Evolutionary conservation across 2,797 vertebrate species (phyloP).

Genomic region (Antennarius maculatus): DNA sequence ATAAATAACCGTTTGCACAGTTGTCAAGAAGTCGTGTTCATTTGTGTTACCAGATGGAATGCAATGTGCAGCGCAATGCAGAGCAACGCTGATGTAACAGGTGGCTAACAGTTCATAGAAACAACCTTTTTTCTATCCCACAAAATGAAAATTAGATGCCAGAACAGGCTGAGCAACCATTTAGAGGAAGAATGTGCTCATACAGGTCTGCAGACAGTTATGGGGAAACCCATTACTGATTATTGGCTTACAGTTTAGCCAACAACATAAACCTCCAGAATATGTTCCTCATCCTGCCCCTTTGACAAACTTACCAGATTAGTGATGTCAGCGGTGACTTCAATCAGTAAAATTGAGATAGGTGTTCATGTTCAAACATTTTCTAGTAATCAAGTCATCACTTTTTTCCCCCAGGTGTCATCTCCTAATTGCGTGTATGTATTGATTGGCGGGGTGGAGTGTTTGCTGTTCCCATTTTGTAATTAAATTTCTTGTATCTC

Average conservation of each 20-base stretch:
- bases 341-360: constrained; percentile 38
- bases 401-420: constrained; percentile 15
- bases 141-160: constrained; percentile 31
- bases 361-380: constrained; percentile 33
- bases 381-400: constrained; percentile 22
- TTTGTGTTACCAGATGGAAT: constrained; percentile 50
- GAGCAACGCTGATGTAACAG: constrained; percentile 36
- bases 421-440: constrained; percentile 29
- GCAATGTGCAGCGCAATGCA: constrained; percentile 20
- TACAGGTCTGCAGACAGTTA: constrained; percentile 21
- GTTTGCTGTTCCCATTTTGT: constrained; percentile 30
- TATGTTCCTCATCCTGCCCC: constrained; percentile 31
- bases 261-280: constrained; percentile 27
- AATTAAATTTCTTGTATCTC: constrained; percentile 59
- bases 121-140: constrained; percentile 35
- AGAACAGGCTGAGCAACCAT: constrained; percentile 37
- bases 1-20: constrained; percentile 42
- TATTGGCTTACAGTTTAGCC: constrained; percentile 35
- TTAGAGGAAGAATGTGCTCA: constrained; percentile 25
- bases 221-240: constrained; percentile 36
- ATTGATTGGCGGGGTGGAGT: constrained; percentile 14
- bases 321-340: not conserved
- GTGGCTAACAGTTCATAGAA: constrained; percentile 53
- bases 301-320: constrained; percentile 28
- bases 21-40: constrained; percentile 50